Conservation (phyloP, 1,140 invertebrate genomes). For the Cotesia glomerata region DNA sequence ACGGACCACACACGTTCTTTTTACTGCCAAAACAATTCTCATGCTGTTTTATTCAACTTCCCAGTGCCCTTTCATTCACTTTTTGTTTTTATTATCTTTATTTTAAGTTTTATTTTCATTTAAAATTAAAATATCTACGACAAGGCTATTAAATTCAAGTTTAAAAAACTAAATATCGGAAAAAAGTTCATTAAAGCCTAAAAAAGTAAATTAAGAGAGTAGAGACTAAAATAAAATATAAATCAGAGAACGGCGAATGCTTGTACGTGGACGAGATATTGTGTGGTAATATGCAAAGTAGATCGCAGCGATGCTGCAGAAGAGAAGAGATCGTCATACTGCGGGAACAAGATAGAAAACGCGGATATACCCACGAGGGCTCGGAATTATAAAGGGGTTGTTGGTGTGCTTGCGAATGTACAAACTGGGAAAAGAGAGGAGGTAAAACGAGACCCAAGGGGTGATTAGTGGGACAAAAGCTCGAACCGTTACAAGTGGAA, state of each 20-base stretch:
- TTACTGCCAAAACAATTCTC: background rate
- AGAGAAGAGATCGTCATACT: conserved; percentile 2
- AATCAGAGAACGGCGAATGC: conserved; percentile 22
- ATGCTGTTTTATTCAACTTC: background rate
- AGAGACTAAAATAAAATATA: background rate
- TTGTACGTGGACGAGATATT: conserved; percentile 26
- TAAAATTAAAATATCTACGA: background rate
- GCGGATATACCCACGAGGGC: conserved; percentile 19
- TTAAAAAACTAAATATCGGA: background rate
- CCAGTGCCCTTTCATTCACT: background rate
- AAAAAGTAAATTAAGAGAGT: conserved; percentile 15
- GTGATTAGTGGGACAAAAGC: conserved; percentile 63
- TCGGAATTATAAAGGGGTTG: conserved; percentile 7
- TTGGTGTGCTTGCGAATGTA: conserved; percentile 15
- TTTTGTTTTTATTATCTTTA: background rate
- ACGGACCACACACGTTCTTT: conserved; percentile 18
- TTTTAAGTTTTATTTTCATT: background rate
- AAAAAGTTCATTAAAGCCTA: no score
- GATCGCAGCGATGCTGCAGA: conserved; percentile 5
- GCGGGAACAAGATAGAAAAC: conserved; percentile 8
- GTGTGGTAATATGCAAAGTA: conserved; percentile 38
- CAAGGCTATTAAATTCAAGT: conserved; percentile 1
- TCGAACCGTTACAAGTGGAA: conserved; percentile 59
- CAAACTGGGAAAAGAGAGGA: conserved; percentile 3
- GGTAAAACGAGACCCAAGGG: conserved; percentile 54